Base-by-base conservation (phyloP, 2,888 invertebrate species). In the Leistus spinibarbis region DNA sequence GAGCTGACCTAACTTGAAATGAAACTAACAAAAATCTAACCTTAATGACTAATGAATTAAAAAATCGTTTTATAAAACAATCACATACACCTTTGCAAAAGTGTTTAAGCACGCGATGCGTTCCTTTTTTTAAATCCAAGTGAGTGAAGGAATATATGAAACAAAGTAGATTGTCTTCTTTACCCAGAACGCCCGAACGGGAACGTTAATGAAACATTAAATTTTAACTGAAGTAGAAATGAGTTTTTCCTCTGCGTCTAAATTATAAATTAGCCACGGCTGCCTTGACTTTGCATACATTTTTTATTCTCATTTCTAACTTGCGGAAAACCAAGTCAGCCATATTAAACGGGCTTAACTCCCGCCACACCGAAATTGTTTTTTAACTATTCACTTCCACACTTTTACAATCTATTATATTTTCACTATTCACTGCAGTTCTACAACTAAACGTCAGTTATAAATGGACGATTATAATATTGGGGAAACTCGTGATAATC, bases 131-230 rank as follows among this genome's bases (percentile, higher is more conserved):
- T 13, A 40, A 13, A 24, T 24, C 3, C 7, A 7, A 24, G 24
- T 57, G 57, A 5, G 16, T 57, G 57, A 20, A n/a, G n/a, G 60
- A 19, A 10, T 1, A 20, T 60, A 60, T 19, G 13, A 20, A 22
- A 16, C 16, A n/a, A 53, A 53, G 66, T 24, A 27, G 40, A 53
- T 66, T 66, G 66, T 66, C 66, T 66, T 66, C 66, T 17, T 63
- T 16, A 17, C 23, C 7, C 17, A 17, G 17, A 40, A 53, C 66
- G 20, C 23, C 7, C 17, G 40, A 10, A 40, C 19, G 53, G 20
- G 40, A 66, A 72, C 73, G 73, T 73, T 73, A 73, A 73, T 73
- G 67, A 73, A 73, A 73, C 73, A 73, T 73, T 73, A 73, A 73
- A 73, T 73, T 72, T 73, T 67, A 66, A 73, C 73, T 62, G 60